phyloP scores from a whole-genome alignment of 2,113 vertebrate genomes.

The Bungarus multicinctus region DNA sequence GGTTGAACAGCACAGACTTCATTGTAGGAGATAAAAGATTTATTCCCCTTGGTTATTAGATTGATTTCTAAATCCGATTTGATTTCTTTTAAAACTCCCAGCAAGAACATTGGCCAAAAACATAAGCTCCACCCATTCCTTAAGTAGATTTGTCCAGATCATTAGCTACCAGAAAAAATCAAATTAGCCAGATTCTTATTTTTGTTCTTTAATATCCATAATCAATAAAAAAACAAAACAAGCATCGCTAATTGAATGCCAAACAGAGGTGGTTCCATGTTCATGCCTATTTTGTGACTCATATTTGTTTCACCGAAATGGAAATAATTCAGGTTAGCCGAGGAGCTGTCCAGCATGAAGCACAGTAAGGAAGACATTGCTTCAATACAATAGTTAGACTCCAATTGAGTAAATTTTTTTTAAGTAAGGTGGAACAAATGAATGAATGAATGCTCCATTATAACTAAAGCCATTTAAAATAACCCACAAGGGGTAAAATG shows the following conservation, averaged over 20 bases:
- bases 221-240: background rate
- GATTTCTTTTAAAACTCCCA: background rate
- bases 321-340: background rate
- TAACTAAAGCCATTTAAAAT: background rate
- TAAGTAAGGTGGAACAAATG: background rate
- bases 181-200: background rate
- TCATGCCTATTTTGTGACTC: background rate
- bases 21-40: background rate
- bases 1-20: background rate
- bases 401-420: background rate
- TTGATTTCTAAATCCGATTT: background rate
- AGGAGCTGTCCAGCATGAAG: background rate
- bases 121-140: background rate
- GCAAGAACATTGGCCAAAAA: background rate
- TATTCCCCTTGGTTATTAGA: background rate
- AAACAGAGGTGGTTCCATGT: background rate
- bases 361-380: background rate
- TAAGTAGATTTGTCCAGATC: background rate
- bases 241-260: background rate
- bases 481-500: background rate
- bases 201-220: background rate
- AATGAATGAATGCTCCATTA: background rate
- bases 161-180: background rate
- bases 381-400: background rate
- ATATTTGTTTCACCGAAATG: background rate